Evolutionary conservation across 1,140 invertebrate species (phyloP).

Genomic region (Euwallacea fornicatus): DNA sequence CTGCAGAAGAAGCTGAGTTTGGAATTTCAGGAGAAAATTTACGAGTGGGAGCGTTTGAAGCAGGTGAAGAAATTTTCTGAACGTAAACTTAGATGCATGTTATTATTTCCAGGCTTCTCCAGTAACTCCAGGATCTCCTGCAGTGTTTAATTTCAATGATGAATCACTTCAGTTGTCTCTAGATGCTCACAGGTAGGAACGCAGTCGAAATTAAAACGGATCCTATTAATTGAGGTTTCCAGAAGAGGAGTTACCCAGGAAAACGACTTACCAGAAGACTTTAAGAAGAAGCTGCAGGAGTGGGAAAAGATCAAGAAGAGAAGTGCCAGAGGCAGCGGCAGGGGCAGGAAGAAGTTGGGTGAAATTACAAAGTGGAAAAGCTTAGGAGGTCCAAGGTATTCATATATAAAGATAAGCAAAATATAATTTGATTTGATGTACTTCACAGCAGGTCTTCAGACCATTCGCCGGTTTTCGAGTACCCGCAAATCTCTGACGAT

Average conservation of each 20-base stretch:
- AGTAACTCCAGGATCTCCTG: slow-evolving; percentile 32
- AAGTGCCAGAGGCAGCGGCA: slow-evolving; percentile 67
- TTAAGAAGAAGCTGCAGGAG: slow-evolving; percentile 79
- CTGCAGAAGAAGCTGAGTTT: slow-evolving; percentile 68
- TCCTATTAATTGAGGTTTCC: not conserved
- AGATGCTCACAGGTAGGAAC: slow-evolving; percentile 44
- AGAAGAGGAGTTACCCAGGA: slow-evolving; percentile 52
- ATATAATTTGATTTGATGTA: not conserved
- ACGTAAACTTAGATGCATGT: not conserved
- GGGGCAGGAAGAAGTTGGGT: slow-evolving; percentile 59
- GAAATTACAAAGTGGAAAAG: slow-evolving; percentile 74
- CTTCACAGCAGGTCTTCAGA: slow-evolving; percentile 43
- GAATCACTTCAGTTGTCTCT: slow-evolving; percentile 44
- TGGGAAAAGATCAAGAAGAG: slow-evolving; percentile 78
- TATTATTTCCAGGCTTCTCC: slow-evolving; percentile 38
- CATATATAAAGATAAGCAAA: not conserved
- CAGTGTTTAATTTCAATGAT: slow-evolving; percentile 39
- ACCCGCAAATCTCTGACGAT: slow-evolving; percentile 66
- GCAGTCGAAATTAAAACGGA: not conserved
- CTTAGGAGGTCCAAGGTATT: slow-evolving; percentile 51
- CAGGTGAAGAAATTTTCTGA: slow-evolving; percentile 10
- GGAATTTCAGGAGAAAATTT: slow-evolving; percentile 71
- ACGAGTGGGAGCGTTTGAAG: slow-evolving; percentile 70
- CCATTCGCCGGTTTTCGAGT: slow-evolving; percentile 56
- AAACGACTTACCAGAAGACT: slow-evolving; percentile 72